Base-by-base conservation (phyloP, 2,888 invertebrate species). In the Theodoxus fluviatilis region DNA sequence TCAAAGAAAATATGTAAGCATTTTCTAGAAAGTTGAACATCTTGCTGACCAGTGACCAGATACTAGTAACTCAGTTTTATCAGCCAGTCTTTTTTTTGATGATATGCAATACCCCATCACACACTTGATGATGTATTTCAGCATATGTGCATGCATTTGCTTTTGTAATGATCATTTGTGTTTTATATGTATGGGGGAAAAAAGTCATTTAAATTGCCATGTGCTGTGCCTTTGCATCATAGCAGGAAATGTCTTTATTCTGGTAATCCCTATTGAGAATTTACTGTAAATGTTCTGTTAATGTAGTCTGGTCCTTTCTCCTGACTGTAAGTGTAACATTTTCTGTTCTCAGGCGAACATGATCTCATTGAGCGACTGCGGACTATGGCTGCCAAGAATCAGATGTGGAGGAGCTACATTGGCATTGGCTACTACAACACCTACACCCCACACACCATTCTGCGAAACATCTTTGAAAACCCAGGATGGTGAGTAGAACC, bases 371-470 rank as follows among this genome's bases (percentile, higher is more conserved):
- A 80, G 37, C 76, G 81, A 55, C 75, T 85, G 12, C 70, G 75
- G 52, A 74, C 78, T 18, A 79, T 87, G 67, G 83, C 84, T 1
- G 67, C 93, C 78, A 92, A 92, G 84, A 99, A 99, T 88, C 91
- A 96, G 88, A 91, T 96, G 18, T 98, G 96, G 96, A 90, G 96
- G 69, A 93, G 95, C 0, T 99, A 94, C 86, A 97, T 99, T 70
- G 99, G 99, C 3, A 96, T 98, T 94, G 99, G 99, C 0, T 99
- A 98, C 88, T 94, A 99, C 89, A 97, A 97, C 86, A 98, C 98
- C 83, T 94, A 94, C 84, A 94, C 96, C 1, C 99, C 99, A 0
- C 94, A 95, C 79, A 94, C 96, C 0, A 98, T 99, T 73, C 91
- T 94, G 90, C 90, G 99, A 70, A 99, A 99, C 86, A 92, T 99